A percentile compares a stretch with the other conserved stretches of the same genome.
phyloP scores from a whole-genome alignment of 2,113 vertebrate genomes.

The Harpagus bidentatus region DNA sequence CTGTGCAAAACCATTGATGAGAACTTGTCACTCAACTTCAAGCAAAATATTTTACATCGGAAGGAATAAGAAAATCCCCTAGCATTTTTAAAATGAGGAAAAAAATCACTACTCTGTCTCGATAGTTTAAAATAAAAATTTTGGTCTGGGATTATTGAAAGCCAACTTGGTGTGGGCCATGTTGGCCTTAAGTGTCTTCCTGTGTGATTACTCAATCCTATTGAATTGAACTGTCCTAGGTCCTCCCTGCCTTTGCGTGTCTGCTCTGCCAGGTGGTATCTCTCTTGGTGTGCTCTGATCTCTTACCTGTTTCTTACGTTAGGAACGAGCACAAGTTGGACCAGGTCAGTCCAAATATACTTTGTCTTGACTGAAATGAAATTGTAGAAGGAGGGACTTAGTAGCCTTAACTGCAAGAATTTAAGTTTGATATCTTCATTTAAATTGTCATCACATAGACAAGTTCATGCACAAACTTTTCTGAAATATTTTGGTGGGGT shows the following conservation, averaged over 20 bases:
- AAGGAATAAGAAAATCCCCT: neutral
- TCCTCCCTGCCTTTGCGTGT: neutral
- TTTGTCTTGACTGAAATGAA: neutral
- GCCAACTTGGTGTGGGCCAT: neutral
- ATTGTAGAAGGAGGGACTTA: neutral
- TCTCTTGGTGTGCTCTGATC: neutral
- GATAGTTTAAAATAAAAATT: neutral
- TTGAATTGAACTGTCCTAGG: neutral
- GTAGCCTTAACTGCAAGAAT: neutral
- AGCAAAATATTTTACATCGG: neutral
- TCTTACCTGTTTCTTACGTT: neutral
- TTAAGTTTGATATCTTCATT: neutral
- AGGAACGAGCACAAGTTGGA: neutral
- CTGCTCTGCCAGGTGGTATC: neutral
- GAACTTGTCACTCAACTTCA: neutral
- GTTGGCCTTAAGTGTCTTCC: neutral
- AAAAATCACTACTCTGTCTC: neutral
- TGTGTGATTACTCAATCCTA: neutral
- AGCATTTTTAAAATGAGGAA: neutral
- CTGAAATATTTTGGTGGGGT: neutral
- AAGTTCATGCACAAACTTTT: neutral
- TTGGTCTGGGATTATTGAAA: neutral
- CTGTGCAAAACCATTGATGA: neutral
- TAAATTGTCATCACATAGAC: neutral
- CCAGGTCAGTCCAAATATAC: neutral